A percentile compares a stretch with the other conserved stretches of the same genome.
Evolutionary conservation across 1,140 invertebrate genomes (phyloP).

Genomic region (Pseudachorutes palmiensis): DNA sequence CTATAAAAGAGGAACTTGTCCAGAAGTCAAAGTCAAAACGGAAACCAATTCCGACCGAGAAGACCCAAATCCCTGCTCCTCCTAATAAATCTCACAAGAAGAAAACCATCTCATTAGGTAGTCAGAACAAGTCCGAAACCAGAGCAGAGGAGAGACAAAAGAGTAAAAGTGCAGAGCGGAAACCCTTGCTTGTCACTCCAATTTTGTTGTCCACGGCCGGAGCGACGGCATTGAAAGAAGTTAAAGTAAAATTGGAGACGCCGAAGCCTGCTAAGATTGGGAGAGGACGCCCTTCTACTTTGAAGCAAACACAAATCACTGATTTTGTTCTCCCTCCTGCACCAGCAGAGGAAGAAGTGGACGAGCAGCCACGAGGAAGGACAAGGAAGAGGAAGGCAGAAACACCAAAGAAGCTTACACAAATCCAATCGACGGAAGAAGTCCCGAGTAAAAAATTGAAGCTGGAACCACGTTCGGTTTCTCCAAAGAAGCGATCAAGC

Average conservation of each 20-base stretch:
- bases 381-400: not conserved
- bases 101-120: too few relatives aligned
- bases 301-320: not conserved
- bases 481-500: not conserved
- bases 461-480: not conserved
- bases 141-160: too few relatives aligned
- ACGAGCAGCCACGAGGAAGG: not conserved
- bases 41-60: not conserved
- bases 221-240: not conserved
- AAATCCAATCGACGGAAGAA: not conserved
- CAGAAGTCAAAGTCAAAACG: not conserved
- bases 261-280: not conserved
- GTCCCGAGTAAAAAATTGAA: not conserved
- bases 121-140: too few relatives aligned
- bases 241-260: not conserved
- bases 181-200: not conserved
- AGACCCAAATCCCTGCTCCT: too few relatives aligned
- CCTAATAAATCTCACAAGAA: too few relatives aligned
- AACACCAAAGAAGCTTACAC: not conserved
- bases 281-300: not conserved
- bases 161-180: not conserved
- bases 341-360: not conserved
- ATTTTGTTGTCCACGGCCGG: not conserved
- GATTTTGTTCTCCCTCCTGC: not conserved
- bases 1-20: not conserved